These are phyloP conservation scores for Buceros bicornis DNA, from an alignment of 2,797 vertebrate species.

Conservation along the genomic window DNA sequence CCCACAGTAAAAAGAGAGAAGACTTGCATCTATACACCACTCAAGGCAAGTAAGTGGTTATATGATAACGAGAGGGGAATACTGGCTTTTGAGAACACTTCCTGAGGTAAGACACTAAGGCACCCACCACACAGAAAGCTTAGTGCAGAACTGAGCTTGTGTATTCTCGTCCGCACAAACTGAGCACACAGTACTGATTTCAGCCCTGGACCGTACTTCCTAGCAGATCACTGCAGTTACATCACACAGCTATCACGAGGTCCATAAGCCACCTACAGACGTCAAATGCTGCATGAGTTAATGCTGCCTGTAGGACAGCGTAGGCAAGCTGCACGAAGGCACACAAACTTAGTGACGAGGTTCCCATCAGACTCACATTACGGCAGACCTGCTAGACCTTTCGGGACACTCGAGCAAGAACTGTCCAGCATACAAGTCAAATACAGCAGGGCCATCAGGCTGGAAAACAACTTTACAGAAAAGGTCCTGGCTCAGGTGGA, in stretches of 20 bases:
- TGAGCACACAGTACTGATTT: fast-evolving
- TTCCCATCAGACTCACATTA: neutral
- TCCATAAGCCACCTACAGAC: neutral
- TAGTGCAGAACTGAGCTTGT: fast-evolving
- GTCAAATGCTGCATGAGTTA: neutral
- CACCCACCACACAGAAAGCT: neutral
- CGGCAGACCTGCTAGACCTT: neutral
- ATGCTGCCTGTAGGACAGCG: fast-evolving
- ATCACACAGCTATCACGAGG: neutral
- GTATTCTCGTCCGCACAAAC: neutral
- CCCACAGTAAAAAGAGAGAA: neutral
- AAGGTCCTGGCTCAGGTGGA: neutral
- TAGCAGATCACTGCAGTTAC: neutral
- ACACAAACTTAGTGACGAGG: neutral
- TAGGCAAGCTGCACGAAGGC: neutral
- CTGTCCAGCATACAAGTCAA: neutral
- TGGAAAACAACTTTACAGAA: neutral
- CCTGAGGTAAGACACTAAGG: neutral
- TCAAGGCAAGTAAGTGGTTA: fast-evolving
- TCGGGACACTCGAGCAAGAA: neutral
- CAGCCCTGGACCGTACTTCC: neutral
- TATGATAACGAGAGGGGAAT: neutral
- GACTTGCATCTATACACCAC: neutral
- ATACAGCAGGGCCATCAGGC: fast-evolving
- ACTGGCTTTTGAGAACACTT: neutral